phyloP scores from a whole-genome alignment of 2,797 vertebrate species.

The Zonotrichia albicollis region DNA sequence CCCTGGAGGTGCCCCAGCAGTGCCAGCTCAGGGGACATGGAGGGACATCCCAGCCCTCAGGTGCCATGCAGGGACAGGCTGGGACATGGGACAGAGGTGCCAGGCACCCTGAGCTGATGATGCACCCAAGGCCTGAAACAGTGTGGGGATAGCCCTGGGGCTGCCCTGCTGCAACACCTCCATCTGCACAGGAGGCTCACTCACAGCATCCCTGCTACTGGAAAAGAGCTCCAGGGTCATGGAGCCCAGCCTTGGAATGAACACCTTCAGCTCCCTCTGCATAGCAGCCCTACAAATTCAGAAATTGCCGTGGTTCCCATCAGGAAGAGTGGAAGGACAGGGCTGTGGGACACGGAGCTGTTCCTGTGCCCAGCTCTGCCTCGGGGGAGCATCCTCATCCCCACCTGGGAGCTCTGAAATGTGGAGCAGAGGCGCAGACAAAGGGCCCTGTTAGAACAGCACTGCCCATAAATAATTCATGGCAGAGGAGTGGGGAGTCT shows the following conservation, averaged over 20 bases:
- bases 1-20: not conserved
- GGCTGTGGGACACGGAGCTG: not conserved
- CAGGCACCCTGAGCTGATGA: not conserved
- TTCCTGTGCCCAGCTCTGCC: not conserved
- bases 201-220: not conserved
- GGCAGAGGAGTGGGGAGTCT: conserved; percentile 36
- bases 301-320: not conserved
- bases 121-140: fast-evolving
- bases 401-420: not conserved
- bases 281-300: not conserved
- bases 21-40: not conserved
- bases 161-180: not conserved
- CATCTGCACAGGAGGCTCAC: not conserved
- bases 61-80: fast-evolving
- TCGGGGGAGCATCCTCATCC: not conserved
- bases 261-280: not conserved
- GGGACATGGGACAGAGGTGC: not conserved
- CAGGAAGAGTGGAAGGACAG: not conserved
- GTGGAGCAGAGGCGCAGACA: conserved; percentile 34
- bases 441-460: conserved; percentile 3
- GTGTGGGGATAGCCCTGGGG: not conserved
- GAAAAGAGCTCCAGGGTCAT: not conserved
- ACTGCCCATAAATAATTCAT: conserved; percentile 52
- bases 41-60: not conserved
- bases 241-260: not conserved